Evolutionary conservation across 92 coral and sea anemone species (phyloP), one percentile per base, ranked within the genome.

Genomic region (Pocillopora grandis): DNA sequence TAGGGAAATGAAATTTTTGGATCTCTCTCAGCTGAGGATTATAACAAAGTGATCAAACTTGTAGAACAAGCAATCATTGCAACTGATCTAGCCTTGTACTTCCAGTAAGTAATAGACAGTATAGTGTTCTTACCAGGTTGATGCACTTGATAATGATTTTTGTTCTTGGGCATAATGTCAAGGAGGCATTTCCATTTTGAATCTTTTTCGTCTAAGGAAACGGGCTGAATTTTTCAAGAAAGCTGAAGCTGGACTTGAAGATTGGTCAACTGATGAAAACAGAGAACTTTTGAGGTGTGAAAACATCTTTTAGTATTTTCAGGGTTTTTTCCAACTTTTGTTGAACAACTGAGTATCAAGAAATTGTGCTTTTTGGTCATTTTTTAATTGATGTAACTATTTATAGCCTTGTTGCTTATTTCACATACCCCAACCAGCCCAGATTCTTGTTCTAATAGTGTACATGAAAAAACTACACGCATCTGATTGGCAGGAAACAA

Each of bases 1-100:
- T 62, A 96, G 99, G 99, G 99, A 63, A 96, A 94, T 92, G 99
- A 94, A 75, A 92, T 96, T 58, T 94, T 96, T 81, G 89, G 89
- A 66, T 86, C 91, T 21, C 62, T 96, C 75, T 78, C 99, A 14
- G 91, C 99, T 63, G 98, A 92, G 62, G 99, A 96, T 18, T 94
- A 96, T 82, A 91, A 94, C 88, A 72, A 67, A 62, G 87, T 92
- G 64, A 92, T 94, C 27, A 96, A 89, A 89, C 90, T 94, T 78
- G 85, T 96, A 36, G 99, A 96, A 78, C 83, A 91, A 74, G 87
- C 92, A 76, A 96, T 96, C 76, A 76, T 96, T 62, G 98, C 99
- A 20, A 96, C 99, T 71, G 99, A 96, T 86, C 89, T 96, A 66
- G 99, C 99, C 21, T 80, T 96, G 74, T 96, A 96, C 87, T 96